Conservation (phyloP, 2,797 vertebrate species). For the Vipera ursinii region DNA sequence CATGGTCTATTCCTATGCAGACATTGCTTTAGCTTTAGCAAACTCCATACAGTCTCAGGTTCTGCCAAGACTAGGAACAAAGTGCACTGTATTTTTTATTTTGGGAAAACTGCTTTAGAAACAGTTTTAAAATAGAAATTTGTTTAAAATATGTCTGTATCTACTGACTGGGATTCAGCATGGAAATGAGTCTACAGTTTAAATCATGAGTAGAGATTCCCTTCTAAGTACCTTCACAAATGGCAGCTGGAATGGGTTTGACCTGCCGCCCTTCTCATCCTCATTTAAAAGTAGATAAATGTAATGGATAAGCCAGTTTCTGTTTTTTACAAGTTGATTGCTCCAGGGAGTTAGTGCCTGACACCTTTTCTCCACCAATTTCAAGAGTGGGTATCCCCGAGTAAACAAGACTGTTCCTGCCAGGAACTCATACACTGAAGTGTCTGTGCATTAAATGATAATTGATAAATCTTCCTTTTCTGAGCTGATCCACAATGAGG, state of each 20-base stretch:
- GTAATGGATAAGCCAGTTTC: constrained; percentile 43
- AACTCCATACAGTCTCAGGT: neutral
- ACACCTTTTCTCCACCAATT: constrained; percentile 34
- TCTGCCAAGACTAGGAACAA: neutral
- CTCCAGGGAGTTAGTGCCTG: neutral
- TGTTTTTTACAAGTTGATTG: constrained; percentile 33
- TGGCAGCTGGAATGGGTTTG: neutral
- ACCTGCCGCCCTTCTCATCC: neutral
- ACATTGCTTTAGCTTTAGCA: neutral
- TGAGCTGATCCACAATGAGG: accelerated
- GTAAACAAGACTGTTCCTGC: neutral
- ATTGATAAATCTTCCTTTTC: neutral
- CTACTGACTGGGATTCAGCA: neutral
- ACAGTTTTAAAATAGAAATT: neutral
- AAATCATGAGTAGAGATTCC: neutral
- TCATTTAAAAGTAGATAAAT: constrained; percentile 35
- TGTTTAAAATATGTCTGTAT: neutral
- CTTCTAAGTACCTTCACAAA: neutral
- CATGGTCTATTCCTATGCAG: neutral
- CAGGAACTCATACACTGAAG: neutral
- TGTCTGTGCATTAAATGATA: neutral
- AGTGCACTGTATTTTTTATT: neutral
- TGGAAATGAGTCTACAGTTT: neutral
- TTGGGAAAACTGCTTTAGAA: neutral
- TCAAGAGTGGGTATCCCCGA: constrained; percentile 23